A percentile compares a stretch with the other conserved stretches of the same genome.
phyloP scores from a whole-genome alignment of 2,888 invertebrate species.

The Leuctra nigra region DNA sequence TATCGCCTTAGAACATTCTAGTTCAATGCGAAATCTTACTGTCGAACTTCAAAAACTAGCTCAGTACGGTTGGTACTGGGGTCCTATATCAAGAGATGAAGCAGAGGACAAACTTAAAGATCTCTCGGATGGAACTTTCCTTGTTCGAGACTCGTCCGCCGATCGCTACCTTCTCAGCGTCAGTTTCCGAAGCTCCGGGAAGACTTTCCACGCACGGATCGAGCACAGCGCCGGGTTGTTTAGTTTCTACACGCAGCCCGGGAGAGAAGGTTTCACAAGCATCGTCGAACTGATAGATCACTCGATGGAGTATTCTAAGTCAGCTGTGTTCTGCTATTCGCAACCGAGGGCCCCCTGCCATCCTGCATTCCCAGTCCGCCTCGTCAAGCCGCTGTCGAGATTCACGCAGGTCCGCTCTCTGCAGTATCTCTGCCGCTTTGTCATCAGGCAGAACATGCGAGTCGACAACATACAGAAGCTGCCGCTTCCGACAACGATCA shows the following conservation, averaged over 20 bases:
- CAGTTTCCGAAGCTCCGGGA: constrained; percentile 59
- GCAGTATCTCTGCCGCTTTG: constrained; percentile 66
- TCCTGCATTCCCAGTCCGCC: constrained; percentile 64
- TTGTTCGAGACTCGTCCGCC: constrained; percentile 72
- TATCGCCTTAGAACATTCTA: not conserved
- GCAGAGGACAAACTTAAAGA: constrained; percentile 62
- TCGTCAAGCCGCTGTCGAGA: constrained; percentile 67
- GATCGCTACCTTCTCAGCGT: constrained; percentile 62
- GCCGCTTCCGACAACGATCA: constrained; percentile 55
- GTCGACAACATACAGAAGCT: constrained; percentile 62
- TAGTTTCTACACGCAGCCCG: constrained; percentile 41
- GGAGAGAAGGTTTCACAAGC: constrained; percentile 50
- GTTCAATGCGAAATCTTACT: constrained; percentile 21
- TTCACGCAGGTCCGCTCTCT: constrained; percentile 63
- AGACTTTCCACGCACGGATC: constrained; percentile 66
- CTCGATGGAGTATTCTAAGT: constrained; percentile 63
- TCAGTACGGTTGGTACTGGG: constrained; percentile 69
- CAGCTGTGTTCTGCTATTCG: constrained; percentile 66
- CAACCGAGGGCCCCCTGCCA: constrained; percentile 56
- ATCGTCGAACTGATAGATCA: constrained; percentile 67
- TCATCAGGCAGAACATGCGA: constrained; percentile 60
- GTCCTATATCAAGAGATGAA: constrained; percentile 62
- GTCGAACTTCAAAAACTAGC: constrained; percentile 29
- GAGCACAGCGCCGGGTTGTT: constrained; percentile 64
- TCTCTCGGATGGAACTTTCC: constrained; percentile 67